Evolutionary conservation across 2,113 vertebrate genomes (phyloP).

Genomic region (Nyctibius bracteatus): DNA sequence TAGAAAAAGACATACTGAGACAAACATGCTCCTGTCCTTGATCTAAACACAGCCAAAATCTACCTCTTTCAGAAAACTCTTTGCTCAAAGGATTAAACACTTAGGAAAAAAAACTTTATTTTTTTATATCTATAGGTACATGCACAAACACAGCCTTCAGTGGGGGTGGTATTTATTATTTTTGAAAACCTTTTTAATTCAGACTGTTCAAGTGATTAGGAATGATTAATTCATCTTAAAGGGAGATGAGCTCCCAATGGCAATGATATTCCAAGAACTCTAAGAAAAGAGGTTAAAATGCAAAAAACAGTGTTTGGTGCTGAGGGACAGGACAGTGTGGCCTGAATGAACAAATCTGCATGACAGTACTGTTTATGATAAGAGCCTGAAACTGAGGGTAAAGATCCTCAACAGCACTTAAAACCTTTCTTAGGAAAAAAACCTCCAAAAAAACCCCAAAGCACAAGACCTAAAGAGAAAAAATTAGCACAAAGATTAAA

Average conservation of each 20-base stretch:
- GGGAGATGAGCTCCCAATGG: neutral
- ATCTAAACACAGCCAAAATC: neutral
- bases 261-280: neutral
- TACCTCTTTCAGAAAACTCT: neutral
- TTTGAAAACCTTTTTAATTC: neutral
- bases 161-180: neutral
- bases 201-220: neutral
- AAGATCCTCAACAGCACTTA: neutral
- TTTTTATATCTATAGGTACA: neutral
- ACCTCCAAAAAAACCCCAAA: neutral
- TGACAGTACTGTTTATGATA: neutral
- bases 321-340: neutral
- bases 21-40: neutral
- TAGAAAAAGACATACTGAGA: neutral
- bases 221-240: conserved; percentile 2
- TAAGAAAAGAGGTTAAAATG: neutral
- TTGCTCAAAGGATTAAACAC: neutral
- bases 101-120: neutral
- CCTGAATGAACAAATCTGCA: neutral
- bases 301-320: neutral
- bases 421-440: neutral
- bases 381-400: neutral
- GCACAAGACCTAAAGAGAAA: neutral
- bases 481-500: neutral
- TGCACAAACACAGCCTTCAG: neutral